phyloP scores from a whole-genome alignment of 2,888 invertebrate genomes.

The Parthenolecanium corni region DNA sequence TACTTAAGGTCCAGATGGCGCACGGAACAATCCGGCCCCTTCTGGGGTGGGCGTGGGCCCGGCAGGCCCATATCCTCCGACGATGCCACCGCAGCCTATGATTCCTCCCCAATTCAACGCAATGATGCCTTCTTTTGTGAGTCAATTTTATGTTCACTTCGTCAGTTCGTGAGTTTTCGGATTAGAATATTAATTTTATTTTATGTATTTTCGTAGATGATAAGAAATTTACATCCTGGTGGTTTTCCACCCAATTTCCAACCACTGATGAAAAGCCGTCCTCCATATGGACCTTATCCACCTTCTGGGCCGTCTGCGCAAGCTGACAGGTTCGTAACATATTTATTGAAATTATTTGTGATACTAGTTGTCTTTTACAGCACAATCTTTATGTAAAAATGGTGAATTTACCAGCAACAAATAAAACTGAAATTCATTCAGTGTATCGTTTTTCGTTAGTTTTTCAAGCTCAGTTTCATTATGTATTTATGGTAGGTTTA shows the following conservation, averaged over 20 bases:
- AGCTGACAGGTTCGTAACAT: slow-evolving; percentile 48
- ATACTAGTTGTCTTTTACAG: no score
- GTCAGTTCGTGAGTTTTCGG: no score
- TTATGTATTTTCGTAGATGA: slow-evolving; percentile 37
- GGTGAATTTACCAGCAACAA: no score
- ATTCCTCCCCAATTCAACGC: slow-evolving; percentile 48
- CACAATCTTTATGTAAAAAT: no score
- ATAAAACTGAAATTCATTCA: no score
- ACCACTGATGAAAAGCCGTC: slow-evolving; percentile 35
- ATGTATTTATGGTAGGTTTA: no score
- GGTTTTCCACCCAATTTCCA: slow-evolving; percentile 39
- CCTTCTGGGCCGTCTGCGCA: slow-evolving; percentile 20
- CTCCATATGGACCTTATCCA: slow-evolving; percentile 41
- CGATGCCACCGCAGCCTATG: slow-evolving; percentile 33
- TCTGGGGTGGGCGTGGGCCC: slow-evolving; percentile 41
- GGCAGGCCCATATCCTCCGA: slow-evolving; percentile 39
- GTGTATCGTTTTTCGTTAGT: no score
- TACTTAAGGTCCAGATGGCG: slow-evolving; percentile 36
- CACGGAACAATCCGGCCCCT: slow-evolving; percentile 42
- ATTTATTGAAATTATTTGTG: no score
- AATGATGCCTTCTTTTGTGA: slow-evolving; percentile 66
- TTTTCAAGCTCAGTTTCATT: no score
- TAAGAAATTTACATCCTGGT: slow-evolving; percentile 40
- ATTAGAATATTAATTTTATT: no score
- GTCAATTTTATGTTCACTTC: slow-evolving; percentile 37